Conservation (phyloP, 92 coral and sea anemone genomes). For the Actinostola sp. region DNA sequence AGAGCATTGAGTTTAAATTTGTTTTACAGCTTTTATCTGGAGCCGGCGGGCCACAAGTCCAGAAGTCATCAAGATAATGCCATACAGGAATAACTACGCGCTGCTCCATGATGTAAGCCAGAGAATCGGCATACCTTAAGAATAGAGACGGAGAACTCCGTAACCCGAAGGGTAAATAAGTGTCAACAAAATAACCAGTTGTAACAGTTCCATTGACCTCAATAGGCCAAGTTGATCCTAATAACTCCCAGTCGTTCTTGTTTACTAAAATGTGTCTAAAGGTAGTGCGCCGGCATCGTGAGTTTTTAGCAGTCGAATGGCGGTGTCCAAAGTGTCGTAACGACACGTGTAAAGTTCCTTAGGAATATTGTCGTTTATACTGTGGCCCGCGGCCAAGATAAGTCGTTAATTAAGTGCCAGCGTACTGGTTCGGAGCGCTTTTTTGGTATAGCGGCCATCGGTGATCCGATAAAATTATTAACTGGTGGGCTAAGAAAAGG, state of each 20-base stretch:
- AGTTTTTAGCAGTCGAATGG: conserved; percentile 22
- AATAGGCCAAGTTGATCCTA: conserved; percentile 50
- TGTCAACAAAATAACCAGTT: conserved; percentile 35
- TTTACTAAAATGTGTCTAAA: conserved; percentile 43
- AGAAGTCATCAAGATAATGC: conserved; percentile 54
- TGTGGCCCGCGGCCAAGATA: conserved; percentile 40
- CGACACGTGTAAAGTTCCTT: conserved; percentile 15
- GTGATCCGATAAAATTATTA: conserved; percentile 34
- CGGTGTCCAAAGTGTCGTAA: conserved; percentile 32
- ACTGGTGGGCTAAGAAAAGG: conserved; percentile 34
- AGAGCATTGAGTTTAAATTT: conserved; percentile 25
- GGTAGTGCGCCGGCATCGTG: conserved; percentile 33
- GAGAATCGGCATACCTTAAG: conserved; percentile 22
- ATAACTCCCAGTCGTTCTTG: conserved; percentile 30
- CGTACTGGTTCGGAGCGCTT: conserved; percentile 31
- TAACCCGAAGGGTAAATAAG: conserved; percentile 36
- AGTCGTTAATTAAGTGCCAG: conserved; percentile 42
- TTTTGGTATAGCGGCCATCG: conserved; percentile 43
- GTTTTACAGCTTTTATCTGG: conserved; percentile 18
- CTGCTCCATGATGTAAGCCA: conserved; percentile 1
- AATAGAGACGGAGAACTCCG: conserved; percentile 42
- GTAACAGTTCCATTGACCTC: conserved; percentile 14
- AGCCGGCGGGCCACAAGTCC: conserved; percentile 46
- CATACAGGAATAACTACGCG: conserved; percentile 23
- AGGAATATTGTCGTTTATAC: conserved; percentile 18